These are phyloP conservation scores for Chelon labrosus DNA, from an alignment of 2,797 vertebrate genomes.

Conservation along the genomic window DNA sequence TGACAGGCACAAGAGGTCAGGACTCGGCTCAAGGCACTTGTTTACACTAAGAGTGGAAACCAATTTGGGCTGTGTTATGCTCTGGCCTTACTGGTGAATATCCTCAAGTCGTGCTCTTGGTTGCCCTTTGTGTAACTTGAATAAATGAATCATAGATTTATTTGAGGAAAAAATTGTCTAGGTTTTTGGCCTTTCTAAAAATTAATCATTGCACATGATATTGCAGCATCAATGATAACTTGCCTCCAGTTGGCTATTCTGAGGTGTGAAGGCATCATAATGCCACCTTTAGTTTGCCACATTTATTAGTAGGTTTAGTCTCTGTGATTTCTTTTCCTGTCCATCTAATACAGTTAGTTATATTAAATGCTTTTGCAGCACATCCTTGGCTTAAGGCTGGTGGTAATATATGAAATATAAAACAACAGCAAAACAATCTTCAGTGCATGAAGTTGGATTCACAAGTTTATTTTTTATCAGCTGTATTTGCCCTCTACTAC, in stretches of 20 bases:
- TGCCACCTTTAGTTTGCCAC: not conserved
- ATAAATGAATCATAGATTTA: conserved; percentile 2
- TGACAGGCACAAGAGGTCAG: conserved; percentile 64
- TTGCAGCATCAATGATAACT: not conserved
- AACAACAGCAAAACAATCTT: conserved; percentile 8
- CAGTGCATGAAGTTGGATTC: not conserved
- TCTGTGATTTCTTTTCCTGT: not conserved
- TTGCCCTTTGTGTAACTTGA: conserved; percentile 32
- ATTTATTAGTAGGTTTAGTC: not conserved
- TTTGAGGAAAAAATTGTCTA: not conserved
- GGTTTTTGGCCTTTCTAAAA: not conserved
- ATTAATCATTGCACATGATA: not conserved
- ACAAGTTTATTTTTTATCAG: conserved; percentile 10
- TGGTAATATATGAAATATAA: not conserved
- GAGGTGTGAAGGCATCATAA: too few species aligned
- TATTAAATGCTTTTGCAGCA: not conserved
- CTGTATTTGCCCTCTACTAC: not conserved
- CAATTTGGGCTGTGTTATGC: conserved; percentile 47
- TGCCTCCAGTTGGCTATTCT: not conserved
- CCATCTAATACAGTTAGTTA: not conserved
- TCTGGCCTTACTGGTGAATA: conserved; percentile 40
- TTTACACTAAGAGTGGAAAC: conserved; percentile 66
- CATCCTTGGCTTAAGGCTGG: not conserved
- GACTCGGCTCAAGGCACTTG: conserved; percentile 63
- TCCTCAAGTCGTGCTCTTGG: conserved; percentile 16